These are phyloP conservation scores for Pangasius larnaudii DNA, from an alignment of 2,797 vertebrate genomes.

Conservation along the genomic window DNA sequence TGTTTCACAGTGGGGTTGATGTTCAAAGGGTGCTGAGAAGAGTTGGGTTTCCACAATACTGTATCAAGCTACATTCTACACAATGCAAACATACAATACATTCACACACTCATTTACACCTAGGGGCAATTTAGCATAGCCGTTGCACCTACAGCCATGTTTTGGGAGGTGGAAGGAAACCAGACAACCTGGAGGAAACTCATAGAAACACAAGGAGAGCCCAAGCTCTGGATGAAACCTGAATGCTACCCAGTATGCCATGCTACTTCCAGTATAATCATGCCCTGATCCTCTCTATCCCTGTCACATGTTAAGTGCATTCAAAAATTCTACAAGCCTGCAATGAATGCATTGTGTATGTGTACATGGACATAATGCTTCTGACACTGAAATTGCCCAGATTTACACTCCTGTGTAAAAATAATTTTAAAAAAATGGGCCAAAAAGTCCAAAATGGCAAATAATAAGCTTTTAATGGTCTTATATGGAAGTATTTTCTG, in stretches of 20 bases:
- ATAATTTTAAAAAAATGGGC: too few species aligned
- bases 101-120: neutral
- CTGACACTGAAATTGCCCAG: neutral
- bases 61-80: neutral
- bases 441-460: too few species aligned
- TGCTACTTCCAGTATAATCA: neutral
- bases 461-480: too few species aligned
- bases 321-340: neutral
- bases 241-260: neutral
- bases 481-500: too few species aligned
- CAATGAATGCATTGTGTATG: neutral
- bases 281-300: neutral
- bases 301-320: neutral
- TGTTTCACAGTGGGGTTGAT: neutral
- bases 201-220: neutral
- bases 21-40: neutral
- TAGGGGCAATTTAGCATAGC: neutral
- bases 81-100: neutral
- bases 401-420: too few species aligned
- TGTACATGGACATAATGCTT: neutral
- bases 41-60: neutral
- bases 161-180: neutral
- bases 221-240: neutral
- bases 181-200: neutral
- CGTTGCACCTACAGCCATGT: neutral